Conservation (phyloP, 2,888 invertebrate species). For the Melanostoma scalare region DNA sequence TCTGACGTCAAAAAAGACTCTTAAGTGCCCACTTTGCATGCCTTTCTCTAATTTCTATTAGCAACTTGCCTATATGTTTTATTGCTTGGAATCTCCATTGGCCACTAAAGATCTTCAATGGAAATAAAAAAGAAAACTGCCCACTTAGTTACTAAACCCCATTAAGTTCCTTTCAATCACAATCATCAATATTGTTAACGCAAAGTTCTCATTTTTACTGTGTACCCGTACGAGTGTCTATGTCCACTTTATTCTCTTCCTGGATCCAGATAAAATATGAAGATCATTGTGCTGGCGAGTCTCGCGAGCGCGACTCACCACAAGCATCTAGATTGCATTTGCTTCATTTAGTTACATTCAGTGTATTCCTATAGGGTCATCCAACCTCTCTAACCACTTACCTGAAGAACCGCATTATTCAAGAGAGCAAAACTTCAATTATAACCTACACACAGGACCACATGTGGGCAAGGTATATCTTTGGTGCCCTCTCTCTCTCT, state of each 20-base stretch:
- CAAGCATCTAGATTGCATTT: conserved; percentile 42
- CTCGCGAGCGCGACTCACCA: conserved; percentile 12
- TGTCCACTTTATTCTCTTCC: conserved; percentile 3
- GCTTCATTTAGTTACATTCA: conserved; percentile 29
- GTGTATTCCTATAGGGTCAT: conserved; percentile 21
- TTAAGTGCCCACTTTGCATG: too few relatives aligned
- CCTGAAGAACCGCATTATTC: conserved; percentile 39
- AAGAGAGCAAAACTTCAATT: conserved; percentile 49
- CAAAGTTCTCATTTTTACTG: conserved; percentile 19
- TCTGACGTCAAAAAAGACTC: too few relatives aligned
- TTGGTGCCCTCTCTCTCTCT: neutral
- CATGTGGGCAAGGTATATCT: conserved; percentile 45
- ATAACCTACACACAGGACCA: conserved; percentile 38
- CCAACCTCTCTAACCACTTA: conserved; percentile 40
- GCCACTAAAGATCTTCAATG: neutral
- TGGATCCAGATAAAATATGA: conserved; percentile 18
- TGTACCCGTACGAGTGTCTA: neutral
- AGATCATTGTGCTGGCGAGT: conserved; percentile 6
- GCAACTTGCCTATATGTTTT: too few relatives aligned
- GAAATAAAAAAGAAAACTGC: too few relatives aligned
- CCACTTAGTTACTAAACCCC: neutral
- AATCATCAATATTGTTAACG: conserved; percentile 38
- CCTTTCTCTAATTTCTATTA: too few relatives aligned
- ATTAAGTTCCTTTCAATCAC: conserved; percentile 21
- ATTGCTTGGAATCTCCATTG: too few relatives aligned